These are phyloP conservation scores for Champsocephalus gunnari DNA, from an alignment of 2,797 vertebrate genomes.

Conservation along the genomic window DNA sequence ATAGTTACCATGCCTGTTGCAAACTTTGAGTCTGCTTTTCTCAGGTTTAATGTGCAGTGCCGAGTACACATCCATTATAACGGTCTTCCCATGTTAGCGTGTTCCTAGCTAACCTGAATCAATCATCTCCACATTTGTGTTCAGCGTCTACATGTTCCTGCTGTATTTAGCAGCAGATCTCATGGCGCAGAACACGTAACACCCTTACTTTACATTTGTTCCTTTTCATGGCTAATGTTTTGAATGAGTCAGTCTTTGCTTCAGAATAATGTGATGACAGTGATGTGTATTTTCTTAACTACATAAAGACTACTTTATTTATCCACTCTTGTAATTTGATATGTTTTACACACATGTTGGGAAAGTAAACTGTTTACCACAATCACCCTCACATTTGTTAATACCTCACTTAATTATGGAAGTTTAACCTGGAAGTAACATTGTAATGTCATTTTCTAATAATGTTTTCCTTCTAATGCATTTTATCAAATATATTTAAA, in stretches of 20 bases:
- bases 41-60: not conserved
- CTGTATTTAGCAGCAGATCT: not conserved
- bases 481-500: no score
- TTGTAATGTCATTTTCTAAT: not conserved
- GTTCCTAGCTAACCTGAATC: not conserved
- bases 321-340: not conserved
- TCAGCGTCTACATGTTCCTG: not conserved
- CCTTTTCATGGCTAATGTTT: not conserved
- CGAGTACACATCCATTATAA: not conserved
- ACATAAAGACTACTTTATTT: not conserved
- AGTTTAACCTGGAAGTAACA: not conserved
- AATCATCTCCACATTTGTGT: no score
- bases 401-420: not conserved
- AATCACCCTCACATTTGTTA: not conserved
- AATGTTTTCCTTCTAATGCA: not conserved
- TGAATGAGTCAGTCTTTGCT: not conserved
- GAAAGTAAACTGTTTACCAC: not conserved
- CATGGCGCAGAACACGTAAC: not conserved
- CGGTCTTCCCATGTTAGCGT: not conserved
- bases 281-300: not conserved
- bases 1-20: not conserved
- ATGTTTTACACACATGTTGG: not conserved
- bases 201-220: not conserved
- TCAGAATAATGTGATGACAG: conserved; percentile 4
- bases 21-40: conserved; percentile 12